Evolutionary conservation across 2,888 invertebrate genomes (phyloP).

Genomic region (Lissocephala sabroskyi): DNA sequence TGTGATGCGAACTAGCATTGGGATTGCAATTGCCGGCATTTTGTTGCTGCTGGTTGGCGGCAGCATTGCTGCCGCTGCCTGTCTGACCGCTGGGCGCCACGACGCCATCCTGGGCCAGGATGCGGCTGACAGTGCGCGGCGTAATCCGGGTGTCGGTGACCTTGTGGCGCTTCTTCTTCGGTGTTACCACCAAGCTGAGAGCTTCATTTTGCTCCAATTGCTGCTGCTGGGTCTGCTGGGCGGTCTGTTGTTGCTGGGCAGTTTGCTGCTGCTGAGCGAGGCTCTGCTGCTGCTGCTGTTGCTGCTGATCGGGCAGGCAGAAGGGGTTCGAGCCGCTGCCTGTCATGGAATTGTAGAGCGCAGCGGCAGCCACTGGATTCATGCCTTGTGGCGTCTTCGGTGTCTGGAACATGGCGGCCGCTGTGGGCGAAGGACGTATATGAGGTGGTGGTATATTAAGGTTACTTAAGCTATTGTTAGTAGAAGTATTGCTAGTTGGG

Average conservation of each 20-base stretch:
- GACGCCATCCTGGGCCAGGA: constrained; percentile 86
- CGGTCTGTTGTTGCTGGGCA: constrained; percentile 43
- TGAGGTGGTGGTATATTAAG: constrained; percentile 77
- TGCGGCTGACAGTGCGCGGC: constrained; percentile 89
- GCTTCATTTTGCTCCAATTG: constrained; percentile 93
- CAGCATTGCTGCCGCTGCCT: constrained; percentile 17
- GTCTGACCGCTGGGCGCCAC: constrained; percentile 74
- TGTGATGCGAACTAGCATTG: constrained; percentile 70
- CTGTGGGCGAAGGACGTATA: constrained; percentile 79
- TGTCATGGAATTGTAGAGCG: constrained; percentile 79
- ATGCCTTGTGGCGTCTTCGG: constrained; percentile 83
- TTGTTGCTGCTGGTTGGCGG: constrained; percentile 70
- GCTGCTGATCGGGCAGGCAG: constrained; percentile 74
- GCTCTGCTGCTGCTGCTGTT: constrained; percentile 7
- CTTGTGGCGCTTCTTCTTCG: constrained; percentile 97
- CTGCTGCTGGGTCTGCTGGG: constrained; percentile 76
- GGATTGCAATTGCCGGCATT: constrained; percentile 29
- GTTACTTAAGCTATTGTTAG: constrained; percentile 74
- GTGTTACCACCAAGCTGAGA: constrained; percentile 93
- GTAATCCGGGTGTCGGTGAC: constrained; percentile 95
- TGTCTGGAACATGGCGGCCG: constrained; percentile 85
- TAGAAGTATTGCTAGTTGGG: constrained; percentile 34
- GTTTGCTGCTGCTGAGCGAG: constrained; percentile 75
- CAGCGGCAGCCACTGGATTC: constrained; percentile 75
- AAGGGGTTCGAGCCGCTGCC: constrained; percentile 75